Evolutionary conservation across 2,113 vertebrate genomes (phyloP), one percentile per base, ranked within the genome.

Genomic region (Columba livia): DNA sequence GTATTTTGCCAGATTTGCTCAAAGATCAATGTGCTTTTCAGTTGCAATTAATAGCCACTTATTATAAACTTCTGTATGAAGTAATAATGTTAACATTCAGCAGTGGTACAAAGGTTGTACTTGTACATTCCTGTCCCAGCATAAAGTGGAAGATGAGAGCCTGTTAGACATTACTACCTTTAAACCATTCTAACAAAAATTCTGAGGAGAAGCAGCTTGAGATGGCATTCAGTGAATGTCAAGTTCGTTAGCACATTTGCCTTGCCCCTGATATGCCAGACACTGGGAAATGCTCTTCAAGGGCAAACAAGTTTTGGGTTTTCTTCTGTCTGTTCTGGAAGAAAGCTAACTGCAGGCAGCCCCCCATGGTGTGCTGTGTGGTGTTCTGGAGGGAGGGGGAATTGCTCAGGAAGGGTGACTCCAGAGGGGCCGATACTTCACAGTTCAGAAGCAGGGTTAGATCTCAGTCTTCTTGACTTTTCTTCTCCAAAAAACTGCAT

Each of bases 211-310:
- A 73, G 29, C 29, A 81, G 25, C 40, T 29, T 36, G 31, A 93
- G 67, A 32, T 29, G 44, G n/a, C 13, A 73, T 6, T 50, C 23
- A 61, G 28, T 0, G 1, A 77, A 71, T 3, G 1, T 0, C 2
- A 1, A 12, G 13, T 40, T 65, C 4, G 2, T 70, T 47, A 36
- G 26, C 5, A 12, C 12, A 15, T 40, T 61, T 85, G 54, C 47
- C 1, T 0, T 12, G 5, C 32, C 71, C 31, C 61, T 84, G 24
- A 60, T 6, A 42, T 1, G 17, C 34, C 29, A 62, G 36, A 28
- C 5, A 53, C 15, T 15, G 20, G 15, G 54, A 83, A 92, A 67
- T 15, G 12, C 9, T 51, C 44, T 53, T 77, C 16, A 61, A 74
- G 19, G 24, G 23, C 32, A 89, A 87, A 64, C 4, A 64, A 36